Evolutionary conservation across 30 jellyfish, hydroid and myxozoan genomes (phyloP), one percentile per base, ranked within the genome.

Genomic region (Turritopsis rubra): DNA sequence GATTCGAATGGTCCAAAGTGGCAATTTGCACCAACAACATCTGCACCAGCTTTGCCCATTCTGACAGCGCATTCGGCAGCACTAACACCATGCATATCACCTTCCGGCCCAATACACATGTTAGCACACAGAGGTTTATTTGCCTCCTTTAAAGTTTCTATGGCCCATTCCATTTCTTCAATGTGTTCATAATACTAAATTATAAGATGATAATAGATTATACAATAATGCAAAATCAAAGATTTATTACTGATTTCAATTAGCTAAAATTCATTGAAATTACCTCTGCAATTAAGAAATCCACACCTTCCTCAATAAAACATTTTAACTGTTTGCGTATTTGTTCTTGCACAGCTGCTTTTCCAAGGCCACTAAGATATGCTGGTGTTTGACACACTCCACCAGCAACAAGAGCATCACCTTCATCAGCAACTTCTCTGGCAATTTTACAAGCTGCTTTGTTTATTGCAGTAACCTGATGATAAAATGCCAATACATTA

Each of bases 111-210:
- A 73, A 93, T 93, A 85, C 96, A 88, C 99, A 93, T 93, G 1
- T 94, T 27, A 26, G 98, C 91, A 18, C 93, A 90, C 18, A 92
- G 89, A 16, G 98, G 96, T 53, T 75, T 74, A 52, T 91, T 91
- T 18, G 92, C 83, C 72, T 83, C 89, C 75, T 92, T 92, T 73
- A 88, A 76, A 23, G 80, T 87, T 75, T 92, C 98, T 28, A 92
- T 92, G n/a, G 98, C 98, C 98, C 98, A 92, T 82, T 92, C 98
- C 96, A 92, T 92, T 66, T 92, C 98, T 52, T 92, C 98, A 52
- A 92, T 82, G 79, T 92, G 95, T 81, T 88, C 96, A 88, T 85
- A 92, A 84, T 92, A 92, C 80, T 85, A 73, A 74, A 25, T 23
- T 18, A 26, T 21, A 21, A 19, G 75, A n/a, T n/a, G n/a, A n/a